A percentile compares a stretch with the other conserved stretches of the same genome.
These are phyloP conservation scores for Drosophila fulvimacula DNA, from an alignment of 2,888 invertebrate species.

Conservation along the genomic window DNA sequence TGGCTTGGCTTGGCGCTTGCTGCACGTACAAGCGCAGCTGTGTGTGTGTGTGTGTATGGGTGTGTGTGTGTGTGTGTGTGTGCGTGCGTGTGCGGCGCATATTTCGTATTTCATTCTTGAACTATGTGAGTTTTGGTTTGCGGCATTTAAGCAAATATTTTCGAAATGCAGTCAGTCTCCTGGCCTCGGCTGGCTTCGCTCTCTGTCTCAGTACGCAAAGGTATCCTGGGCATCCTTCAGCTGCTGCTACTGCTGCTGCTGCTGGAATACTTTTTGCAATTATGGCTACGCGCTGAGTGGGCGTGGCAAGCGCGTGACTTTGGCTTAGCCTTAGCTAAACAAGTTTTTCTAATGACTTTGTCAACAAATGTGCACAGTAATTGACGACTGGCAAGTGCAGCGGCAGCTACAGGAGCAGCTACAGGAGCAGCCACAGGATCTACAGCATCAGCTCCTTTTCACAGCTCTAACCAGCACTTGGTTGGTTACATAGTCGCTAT, in stretches of 20 bases:
- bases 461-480: neutral
- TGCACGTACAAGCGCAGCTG: conserved; percentile 29
- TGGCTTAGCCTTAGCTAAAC: conserved; percentile 47
- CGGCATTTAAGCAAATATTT: conserved; percentile 79
- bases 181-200: neutral
- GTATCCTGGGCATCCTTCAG: conserved; percentile 44
- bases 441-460: no score
- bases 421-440: neutral
- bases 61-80: conserved; percentile 21
- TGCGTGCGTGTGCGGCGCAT: conserved; percentile 36
- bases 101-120: conserved; percentile 72
- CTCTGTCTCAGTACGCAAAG: conserved; percentile 15
- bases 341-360: conserved; percentile 67
- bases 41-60: conserved; percentile 19
- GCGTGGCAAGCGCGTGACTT: conserved; percentile 65
- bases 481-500: neutral
- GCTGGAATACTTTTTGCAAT: conserved; percentile 52
- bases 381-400: conserved; percentile 35
- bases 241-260: conserved; percentile 13
- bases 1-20: conserved; percentile 6
- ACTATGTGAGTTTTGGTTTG: conserved; percentile 77
- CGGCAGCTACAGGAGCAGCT: neutral
- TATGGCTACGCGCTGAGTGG: conserved; percentile 43
- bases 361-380: conserved; percentile 46
- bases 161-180: conserved; percentile 60